Evolutionary conservation across 2,888 invertebrate genomes (phyloP).

Genomic region (Parasteatoda lunata): DNA sequence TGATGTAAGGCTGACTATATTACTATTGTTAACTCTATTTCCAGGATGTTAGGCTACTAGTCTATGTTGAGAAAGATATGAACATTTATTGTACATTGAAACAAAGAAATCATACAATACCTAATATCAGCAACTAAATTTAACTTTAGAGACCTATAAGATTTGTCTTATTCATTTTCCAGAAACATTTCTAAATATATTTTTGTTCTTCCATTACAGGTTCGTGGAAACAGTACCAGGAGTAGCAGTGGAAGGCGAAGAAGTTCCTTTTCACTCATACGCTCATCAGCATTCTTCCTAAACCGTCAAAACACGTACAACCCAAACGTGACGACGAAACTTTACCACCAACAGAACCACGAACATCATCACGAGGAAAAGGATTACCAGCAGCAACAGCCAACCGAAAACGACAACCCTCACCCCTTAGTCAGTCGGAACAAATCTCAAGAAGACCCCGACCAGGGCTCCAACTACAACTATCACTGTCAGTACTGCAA

Average conservation of each 20-base stretch:
- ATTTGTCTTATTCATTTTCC: no score
- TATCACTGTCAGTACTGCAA: conserved; percentile 60
- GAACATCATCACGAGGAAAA: conserved; percentile 27
- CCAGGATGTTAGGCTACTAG: no score
- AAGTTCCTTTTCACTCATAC: conserved; percentile 57
- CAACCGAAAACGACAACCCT: background rate
- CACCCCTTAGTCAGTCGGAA: background rate
- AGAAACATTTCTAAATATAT: no score
- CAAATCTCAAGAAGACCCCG: conserved; percentile 16
- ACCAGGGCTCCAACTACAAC: background rate
- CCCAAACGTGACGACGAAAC: conserved; percentile 48
- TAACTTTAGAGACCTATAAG: no score
- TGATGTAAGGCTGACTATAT: no score
- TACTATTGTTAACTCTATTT: no score
- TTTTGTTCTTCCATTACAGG: conserved; percentile 4
- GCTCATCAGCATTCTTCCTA: conserved; percentile 48
- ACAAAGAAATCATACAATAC: no score
- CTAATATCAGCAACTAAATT: no score
- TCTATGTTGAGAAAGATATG: no score
- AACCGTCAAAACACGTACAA: conserved; percentile 56
- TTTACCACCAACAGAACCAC: conserved; percentile 58
- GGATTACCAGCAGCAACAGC: conserved; percentile 14
- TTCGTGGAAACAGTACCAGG: conserved; percentile 38
- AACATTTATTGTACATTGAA: no score
- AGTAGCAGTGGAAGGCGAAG: conserved; percentile 35